Conservation (phyloP, 92 coral and sea anemone species). For the Palythoa heliodiscus region DNA sequence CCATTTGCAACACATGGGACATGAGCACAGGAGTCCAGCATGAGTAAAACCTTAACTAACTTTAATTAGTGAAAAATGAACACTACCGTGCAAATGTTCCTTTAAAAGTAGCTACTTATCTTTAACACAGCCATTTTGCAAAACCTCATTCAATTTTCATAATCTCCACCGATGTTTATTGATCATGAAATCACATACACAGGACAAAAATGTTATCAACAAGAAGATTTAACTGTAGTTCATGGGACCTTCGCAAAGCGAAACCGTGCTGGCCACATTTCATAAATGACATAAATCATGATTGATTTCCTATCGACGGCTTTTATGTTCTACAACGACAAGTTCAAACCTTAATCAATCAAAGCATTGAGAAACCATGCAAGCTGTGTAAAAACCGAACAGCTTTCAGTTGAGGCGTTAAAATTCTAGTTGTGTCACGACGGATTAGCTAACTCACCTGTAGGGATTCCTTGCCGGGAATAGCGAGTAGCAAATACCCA, state of each 20-base stretch:
- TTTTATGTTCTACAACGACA: conserved; percentile 16
- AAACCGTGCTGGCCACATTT: not conserved
- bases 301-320: conserved; percentile 33
- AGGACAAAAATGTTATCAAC: not conserved
- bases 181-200: not conserved
- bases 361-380: not conserved
- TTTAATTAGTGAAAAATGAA: not conserved
- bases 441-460: conserved; percentile 49
- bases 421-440: conserved; percentile 24
- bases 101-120: not conserved
- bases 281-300: conserved; percentile 29
- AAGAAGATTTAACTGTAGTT: not conserved
- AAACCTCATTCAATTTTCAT: not conserved
- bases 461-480: conserved; percentile 46
- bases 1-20: not conserved
- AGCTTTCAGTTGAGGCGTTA: conserved; percentile 3
- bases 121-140: not conserved
- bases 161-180: not conserved
- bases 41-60: not conserved
- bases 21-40: not conserved
- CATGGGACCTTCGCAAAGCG: not conserved
- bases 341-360: conserved; percentile 33
- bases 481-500: conserved; percentile 45
- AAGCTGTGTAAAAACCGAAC: not conserved
- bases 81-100: too few species aligned